Base-by-base conservation (phyloP, 2,888 invertebrate genomes). In the Ectemnius continuus region DNA sequence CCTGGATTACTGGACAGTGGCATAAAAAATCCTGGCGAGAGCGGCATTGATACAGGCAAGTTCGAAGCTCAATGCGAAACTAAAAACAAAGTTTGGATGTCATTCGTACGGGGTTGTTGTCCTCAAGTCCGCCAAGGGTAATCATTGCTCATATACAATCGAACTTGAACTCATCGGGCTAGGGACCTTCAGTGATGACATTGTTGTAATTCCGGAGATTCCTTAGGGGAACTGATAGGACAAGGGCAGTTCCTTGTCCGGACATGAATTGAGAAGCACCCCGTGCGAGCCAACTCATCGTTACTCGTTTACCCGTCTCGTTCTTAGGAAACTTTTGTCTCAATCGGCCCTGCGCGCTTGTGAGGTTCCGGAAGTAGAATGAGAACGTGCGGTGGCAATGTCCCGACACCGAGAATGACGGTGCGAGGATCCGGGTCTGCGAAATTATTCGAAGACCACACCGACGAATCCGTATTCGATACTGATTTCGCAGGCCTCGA, bases 251-350 rank as follows among this genome's bases (percentile, higher is more conserved):
- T 36, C 6, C 36, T 36, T 36, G 28, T 47, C 61, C 16, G 11
- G 52, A 48, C 11, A 18, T 56, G 64, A 64, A 64, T 57, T 28
- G 64, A 61, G 36, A n/a, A 63, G 18, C 65, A 48, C 2, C 45
- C 86, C 86, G 85, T 82, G 85, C 81, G 66, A 87, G 84, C 69
- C 69, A 68, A 82, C 75, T 85, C 86, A 87, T 87, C 83, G 86
- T 88, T 88, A 87, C 84, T 84, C 87, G 87, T 89, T 89, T 86
- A 85, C 84, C 87, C 86, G 85, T 87, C 88, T 82, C 84, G 85
- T 87, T 87, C 81, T 84, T 87, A 87, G 85, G 79, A 76, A 86
- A 85, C 80, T 79, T 83, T 83, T 77, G 83, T 84, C 85, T 76
- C 13, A 63, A 78, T 78, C 68, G 71, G 65, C 73, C 52, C 70